These are phyloP conservation scores for Hymenopus coronatus DNA, from an alignment of 2,888 invertebrate species.

Conservation along the genomic window DNA sequence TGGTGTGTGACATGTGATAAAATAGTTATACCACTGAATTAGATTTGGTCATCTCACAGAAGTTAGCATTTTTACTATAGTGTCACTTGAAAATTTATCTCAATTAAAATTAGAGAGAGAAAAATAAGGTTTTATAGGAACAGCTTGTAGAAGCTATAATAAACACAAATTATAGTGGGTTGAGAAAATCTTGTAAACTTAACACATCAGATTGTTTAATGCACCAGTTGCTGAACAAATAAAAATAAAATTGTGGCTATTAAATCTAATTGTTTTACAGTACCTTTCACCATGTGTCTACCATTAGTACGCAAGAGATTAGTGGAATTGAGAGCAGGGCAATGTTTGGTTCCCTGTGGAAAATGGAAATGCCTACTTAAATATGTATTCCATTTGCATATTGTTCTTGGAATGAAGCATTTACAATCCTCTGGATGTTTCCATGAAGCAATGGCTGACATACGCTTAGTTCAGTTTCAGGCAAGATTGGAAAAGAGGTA, in stretches of 20 bases:
- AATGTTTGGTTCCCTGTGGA: constrained; percentile 54
- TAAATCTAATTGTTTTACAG: constrained; percentile 46
- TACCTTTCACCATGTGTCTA: constrained; percentile 57
- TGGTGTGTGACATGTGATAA: too few relatives aligned
- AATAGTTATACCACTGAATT: too few relatives aligned
- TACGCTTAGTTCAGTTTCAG: constrained; percentile 23
- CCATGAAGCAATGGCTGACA: constrained; percentile 22
- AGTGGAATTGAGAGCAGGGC: constrained; percentile 54
- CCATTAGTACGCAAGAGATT: constrained; percentile 53
- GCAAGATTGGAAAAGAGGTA: neutral
- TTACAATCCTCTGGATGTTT: constrained; percentile 14
- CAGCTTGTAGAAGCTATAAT: too few relatives aligned
- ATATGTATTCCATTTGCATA: constrained; percentile 51
- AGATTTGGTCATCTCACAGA: too few relatives aligned
- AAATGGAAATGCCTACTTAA: constrained; percentile 55
- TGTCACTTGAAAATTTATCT: too few relatives aligned
- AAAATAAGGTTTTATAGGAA: too few relatives aligned
- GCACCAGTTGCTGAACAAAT: too few relatives aligned
- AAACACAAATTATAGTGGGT: too few relatives aligned
- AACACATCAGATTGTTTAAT: too few relatives aligned
- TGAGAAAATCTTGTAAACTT: too few relatives aligned
- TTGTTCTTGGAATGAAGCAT: constrained; percentile 38
- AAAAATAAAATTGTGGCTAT: constrained; percentile 37
- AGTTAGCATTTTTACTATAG: too few relatives aligned
- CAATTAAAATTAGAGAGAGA: too few relatives aligned